Base-by-base conservation (phyloP, 2,113 vertebrate species). In the Synchiropus splendidus region DNA sequence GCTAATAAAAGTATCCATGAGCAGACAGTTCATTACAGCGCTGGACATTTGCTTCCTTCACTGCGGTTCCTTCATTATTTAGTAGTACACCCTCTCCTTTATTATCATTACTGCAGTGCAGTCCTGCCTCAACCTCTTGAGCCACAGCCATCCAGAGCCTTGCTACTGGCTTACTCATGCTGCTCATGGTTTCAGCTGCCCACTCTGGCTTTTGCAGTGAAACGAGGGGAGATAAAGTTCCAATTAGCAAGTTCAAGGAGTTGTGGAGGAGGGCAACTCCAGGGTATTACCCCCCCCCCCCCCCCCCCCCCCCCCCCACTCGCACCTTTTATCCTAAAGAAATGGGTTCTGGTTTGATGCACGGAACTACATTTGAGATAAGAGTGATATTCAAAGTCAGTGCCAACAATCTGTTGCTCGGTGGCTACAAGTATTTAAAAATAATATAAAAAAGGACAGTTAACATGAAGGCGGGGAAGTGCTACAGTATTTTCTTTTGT, bases 21-120 rank as follows among this genome's bases (percentile, higher is more conserved):
- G 18, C 31, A 32, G 42, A 31, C 14, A 45, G 14, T 45, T 48
- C 17, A 39, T 48, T 38, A 35, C 27, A 49, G 34, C 17, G 33
- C 5, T 9, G 40, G 31, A 34, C 14, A 39, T 10, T 31, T 27
- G 5, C 32, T 11, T 41, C 42, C 16, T 51, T 21, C 36, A 42
- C 40, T 45, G 55, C 60, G 72, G 68, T 58, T 35, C 21, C 42
- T 53, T 72, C 50, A 67, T 67, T 72, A 75, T 75, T 70, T 57
- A 70, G 62, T 39, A 45, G 67, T 59, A 48, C 52, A 51, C 45
- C 45, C 15, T 16, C 36, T 64, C 38, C 54, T 57, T 70, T 57
- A 55, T 39, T 54, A 50, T 67, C 48, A 74, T 72, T 72, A 61
- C 53, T 2, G 55, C 64, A 68, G 39, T 71, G 70, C 64, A 63